Evolutionary conservation across 2,797 vertebrate genomes (phyloP).

Genomic region (Falco biarmicus): DNA sequence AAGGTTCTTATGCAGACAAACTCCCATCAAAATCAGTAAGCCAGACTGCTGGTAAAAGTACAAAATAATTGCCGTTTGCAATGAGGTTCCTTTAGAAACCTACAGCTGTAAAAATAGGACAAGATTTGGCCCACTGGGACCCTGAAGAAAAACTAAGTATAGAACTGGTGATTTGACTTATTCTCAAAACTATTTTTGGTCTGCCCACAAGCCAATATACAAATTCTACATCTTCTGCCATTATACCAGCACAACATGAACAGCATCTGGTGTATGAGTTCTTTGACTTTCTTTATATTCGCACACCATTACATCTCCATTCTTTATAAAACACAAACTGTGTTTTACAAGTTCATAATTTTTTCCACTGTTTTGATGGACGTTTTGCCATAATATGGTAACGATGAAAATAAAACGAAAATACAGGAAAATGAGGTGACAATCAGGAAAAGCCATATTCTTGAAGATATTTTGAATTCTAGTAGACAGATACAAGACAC

Average conservation of each 20-base stretch:
- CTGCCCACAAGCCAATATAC: neutral
- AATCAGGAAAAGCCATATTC: neutral
- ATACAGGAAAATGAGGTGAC: neutral
- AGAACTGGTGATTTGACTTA: neutral
- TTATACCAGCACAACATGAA: neutral
- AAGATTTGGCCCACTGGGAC: neutral
- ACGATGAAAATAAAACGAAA: neutral
- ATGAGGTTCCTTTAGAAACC: neutral
- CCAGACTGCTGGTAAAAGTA: neutral
- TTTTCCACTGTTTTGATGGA: neutral
- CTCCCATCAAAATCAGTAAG: neutral
- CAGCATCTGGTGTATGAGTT: neutral
- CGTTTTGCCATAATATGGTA: neutral
- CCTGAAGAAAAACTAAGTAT: neutral
- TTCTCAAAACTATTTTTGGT: neutral
- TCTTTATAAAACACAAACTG: neutral
- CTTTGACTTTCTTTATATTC: neutral
- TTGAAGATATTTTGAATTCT: neutral
- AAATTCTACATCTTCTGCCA: neutral
- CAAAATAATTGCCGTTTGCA: neutral
- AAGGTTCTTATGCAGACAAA: neutral
- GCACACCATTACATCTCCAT: neutral
- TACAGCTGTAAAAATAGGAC: conserved; percentile 11
- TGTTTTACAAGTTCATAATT: neutral
- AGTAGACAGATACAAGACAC: neutral